phyloP scores from a whole-genome alignment of 1,140 invertebrate species.

The Drosophila parvula region DNA sequence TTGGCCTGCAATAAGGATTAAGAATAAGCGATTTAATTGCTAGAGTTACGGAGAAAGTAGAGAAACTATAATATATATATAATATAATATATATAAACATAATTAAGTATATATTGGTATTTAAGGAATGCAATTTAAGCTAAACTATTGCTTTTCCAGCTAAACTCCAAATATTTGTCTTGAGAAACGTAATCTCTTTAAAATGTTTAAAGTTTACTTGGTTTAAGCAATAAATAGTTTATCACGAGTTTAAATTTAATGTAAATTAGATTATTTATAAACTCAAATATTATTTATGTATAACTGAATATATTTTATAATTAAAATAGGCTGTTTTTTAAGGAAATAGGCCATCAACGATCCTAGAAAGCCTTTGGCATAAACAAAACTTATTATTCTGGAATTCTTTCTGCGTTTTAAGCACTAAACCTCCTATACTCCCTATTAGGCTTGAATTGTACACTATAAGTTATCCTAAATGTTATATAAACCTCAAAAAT shows the following conservation, averaged over 20 bases:
- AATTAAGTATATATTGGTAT: not conserved
- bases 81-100: no score
- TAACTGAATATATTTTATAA: no score
- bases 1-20: constrained; percentile 87
- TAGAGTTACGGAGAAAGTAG: not conserved
- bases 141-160: no score
- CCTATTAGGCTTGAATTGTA: not conserved
- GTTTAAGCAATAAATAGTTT: no score
- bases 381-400: not conserved
- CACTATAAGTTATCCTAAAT: not conserved
- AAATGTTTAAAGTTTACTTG: not conserved
- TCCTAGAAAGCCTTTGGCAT: not conserved
- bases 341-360: not conserved
- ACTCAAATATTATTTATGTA: no score
- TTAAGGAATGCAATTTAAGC: not conserved
- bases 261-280: not conserved
- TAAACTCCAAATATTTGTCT: not conserved
- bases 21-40: not conserved
- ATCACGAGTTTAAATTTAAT: not conserved
- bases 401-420: not conserved
- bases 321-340: not conserved
- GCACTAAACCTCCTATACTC: no score
- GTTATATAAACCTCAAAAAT: not conserved
- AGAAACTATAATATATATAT: no score
- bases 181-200: not conserved